Evolutionary conservation across 64 coral and sea anemone genomes (phyloP), one percentile per base, ranked within the genome.

Genomic region (Catalaphyllia jardinei): DNA sequence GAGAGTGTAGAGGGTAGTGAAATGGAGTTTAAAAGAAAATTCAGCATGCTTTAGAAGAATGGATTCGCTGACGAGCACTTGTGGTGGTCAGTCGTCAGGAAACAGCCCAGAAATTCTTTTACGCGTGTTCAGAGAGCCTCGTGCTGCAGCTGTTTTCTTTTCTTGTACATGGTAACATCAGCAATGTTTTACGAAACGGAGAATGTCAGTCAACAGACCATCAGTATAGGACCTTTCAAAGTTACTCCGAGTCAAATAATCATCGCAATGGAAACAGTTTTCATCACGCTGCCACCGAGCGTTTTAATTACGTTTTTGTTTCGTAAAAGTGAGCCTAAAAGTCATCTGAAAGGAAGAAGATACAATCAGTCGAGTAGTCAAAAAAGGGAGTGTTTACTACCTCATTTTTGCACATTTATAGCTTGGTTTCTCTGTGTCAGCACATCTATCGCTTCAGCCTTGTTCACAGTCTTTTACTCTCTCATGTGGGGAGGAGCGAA

Each of bases 181-280:
- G 89, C 89, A 5, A 91, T 91, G 89, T 91, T 91, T 84, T 91
- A 75, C 14, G 82, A 82, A 8, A 7, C 79, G 2, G 89, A 39
- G 13, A 38, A n/a, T 75, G 52, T 29, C 24, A 29, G 24, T 10
- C 74, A 89, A 20, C n/a, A 27, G 11, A 79, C 54, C 19, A 18
- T 89, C 6, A 22, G 3, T 3, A 46, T 89, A 17, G 87, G 87
- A 10, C 87, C 87, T 67, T 52, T 89, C 28, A 67, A 61, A 12
- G 65, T 89, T 19, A 69, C 75, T 29, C 76, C 39, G 10, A 89
- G 74, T 20, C 87, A 89, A 55, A 8, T 89, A 39, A 50, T 89
- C 19, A 52, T 89, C 46, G 74, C 74, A 11, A 8, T 89, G 64
- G 22, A 89, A 78, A 89, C 59, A 18, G 61, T 30, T 22, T 67